Base-by-base conservation (phyloP, 2,888 invertebrate genomes). In the Villa cingulata region DNA sequence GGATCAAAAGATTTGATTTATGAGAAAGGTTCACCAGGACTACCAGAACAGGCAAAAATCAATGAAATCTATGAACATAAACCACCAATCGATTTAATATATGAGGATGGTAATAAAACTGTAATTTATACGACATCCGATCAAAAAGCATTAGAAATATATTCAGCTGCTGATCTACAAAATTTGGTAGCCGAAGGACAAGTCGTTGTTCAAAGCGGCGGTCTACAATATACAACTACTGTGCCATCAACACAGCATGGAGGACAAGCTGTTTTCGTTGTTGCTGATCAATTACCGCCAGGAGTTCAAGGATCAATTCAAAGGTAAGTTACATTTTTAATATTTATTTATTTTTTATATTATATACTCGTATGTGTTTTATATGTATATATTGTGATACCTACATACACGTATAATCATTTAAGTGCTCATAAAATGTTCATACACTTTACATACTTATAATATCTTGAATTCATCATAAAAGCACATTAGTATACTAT, bases 31-130 rank as follows among this genome's bases (percentile, higher is more conserved):
- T 16, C 51, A 20, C 6, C 47, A 9, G 23, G 15, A n/a, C 32
- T 49, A 6, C 32, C 27, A 9, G 52, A 52, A 20, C 48, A 46
- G 9, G 19, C 41, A 16, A 53, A 53, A 39, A 46, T 51, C 6
- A 36, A 16, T 36, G 16, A 36, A 16, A 36, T 16, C 14, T 16
- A 36, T 36, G 36, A 36, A 16, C n/a, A 36, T 36, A 51, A 52
- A 41, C 48, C 37, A 45, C 83, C 85, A 56, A 85, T 86, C 64
- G 86, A 86, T 66, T 72, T 86, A 59, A 86, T 86, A 59, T 86
- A 86, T 68, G 85, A 86, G 62, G 86, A 86, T 60, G 86, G 86
- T 41, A 85, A 84, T 62, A 85, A 86, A 64, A 86, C 86, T 3
- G 85, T 86, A 51, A 86, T 86, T 64, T 86, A 86, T 59, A 86